Percentiles rank a stretch among this genome's conserved stretches.
These are phyloP conservation scores for Eupithecia pulchellata DNA, from an alignment of 2,888 invertebrate species.

Conservation along the genomic window DNA sequence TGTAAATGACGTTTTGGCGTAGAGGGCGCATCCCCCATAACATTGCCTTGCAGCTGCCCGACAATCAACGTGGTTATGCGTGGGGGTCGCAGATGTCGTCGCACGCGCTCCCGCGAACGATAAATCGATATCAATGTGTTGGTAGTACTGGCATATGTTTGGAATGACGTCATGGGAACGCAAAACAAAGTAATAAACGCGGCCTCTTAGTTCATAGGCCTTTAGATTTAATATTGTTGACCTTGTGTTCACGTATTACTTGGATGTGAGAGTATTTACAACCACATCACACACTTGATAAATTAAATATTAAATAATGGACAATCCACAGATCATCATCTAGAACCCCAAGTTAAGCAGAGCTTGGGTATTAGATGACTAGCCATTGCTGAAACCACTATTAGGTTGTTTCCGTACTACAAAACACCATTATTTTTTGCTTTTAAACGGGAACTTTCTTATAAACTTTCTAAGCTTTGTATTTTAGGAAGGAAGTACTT, in stretches of 20 bases:
- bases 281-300: too few species aligned
- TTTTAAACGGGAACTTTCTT: neutral
- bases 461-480: neutral
- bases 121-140: conserved; percentile 66
- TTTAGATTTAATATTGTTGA: neutral
- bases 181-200: conserved; percentile 16
- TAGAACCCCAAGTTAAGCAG: too few species aligned
- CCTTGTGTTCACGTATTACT: neutral
- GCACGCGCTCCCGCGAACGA: conserved; percentile 62
- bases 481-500: neutral
- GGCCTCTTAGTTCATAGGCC: neutral
- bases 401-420: neutral
- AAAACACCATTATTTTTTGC: neutral
- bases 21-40: conserved; percentile 50
- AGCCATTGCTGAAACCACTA: neutral
- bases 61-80: conserved; percentile 75
- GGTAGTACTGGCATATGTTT: conserved; percentile 42
- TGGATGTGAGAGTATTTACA: neutral
- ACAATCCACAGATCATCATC: too few species aligned
- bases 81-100: conserved; percentile 81
- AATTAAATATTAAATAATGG: too few species aligned
- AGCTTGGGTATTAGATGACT: too few species aligned
- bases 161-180: conserved; percentile 41
- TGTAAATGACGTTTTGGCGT: conserved; percentile 38
- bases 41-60: conserved; percentile 73